These are phyloP conservation scores for Todus mexicanus DNA, from an alignment of 2,797 vertebrate species.

Conservation along the genomic window DNA sequence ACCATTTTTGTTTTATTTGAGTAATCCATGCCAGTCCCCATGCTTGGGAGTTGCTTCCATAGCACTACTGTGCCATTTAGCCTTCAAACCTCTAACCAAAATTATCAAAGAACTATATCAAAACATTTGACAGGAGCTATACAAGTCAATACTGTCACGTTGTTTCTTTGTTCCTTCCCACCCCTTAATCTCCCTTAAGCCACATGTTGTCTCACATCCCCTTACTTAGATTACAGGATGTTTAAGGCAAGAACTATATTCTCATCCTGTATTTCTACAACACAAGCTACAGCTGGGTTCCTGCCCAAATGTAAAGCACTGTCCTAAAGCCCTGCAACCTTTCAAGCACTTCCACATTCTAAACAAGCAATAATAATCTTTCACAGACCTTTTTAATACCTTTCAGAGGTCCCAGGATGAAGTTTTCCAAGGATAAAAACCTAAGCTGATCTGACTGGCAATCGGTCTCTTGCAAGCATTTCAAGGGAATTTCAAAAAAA, in stretches of 20 bases:
- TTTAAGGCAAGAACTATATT: neutral
- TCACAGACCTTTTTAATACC: neutral
- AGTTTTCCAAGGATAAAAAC: neutral
- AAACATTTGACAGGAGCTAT: neutral
- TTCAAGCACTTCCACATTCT: neutral
- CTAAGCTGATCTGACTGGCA: neutral
- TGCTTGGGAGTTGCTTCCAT: neutral
- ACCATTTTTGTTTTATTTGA: neutral
- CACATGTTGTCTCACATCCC: constrained; percentile 21
- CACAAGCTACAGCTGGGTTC: neutral
- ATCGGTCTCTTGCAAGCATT: neutral
- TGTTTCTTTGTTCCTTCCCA: neutral
- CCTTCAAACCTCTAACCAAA: neutral
- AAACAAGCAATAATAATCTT: neutral
- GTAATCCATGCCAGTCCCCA: neutral
- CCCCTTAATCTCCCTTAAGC: neutral
- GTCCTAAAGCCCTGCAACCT: neutral
- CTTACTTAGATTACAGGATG: neutral
- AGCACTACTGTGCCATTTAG: neutral
- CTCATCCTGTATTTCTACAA: neutral
- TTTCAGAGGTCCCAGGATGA: neutral
- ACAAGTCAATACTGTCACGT: neutral
- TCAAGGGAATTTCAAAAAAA: neutral
- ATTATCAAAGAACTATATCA: neutral
- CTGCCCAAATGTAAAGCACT: accelerated